phyloP scores from a whole-genome alignment of 1,140 invertebrate species.

The Gryon sp. region DNA sequence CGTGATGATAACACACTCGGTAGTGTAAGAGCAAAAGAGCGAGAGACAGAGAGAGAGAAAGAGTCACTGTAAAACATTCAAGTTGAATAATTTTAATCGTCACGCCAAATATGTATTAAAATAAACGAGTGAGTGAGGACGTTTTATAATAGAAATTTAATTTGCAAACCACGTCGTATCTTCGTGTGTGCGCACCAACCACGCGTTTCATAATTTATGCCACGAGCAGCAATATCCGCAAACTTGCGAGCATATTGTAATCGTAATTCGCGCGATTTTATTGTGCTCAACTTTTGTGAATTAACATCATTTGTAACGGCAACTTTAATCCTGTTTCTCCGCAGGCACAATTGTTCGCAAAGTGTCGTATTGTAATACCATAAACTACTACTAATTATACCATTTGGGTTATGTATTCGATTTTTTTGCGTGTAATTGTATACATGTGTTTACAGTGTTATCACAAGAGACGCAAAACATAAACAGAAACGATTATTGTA shows the following conservation, averaged over 20 bases:
- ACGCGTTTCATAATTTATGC: constrained; percentile 16
- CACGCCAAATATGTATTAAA: constrained; percentile 37
- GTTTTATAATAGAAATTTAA: constrained; percentile 32
- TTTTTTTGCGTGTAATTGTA: no score
- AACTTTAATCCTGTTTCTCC: constrained; percentile 4
- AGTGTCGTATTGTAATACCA: constrained; percentile 3
- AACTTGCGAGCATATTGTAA: constrained; percentile 18
- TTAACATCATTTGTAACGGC: constrained; percentile 17
- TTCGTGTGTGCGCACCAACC: constrained; percentile 1
- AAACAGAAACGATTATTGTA: no score
- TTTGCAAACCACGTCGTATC: constrained; percentile 11
- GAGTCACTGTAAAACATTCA: constrained; percentile 36
- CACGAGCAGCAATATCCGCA: neutral
- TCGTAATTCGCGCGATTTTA: constrained; percentile 20
- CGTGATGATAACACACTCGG: constrained; percentile 25
- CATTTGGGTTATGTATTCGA: neutral
- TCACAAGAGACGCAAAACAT: no score
- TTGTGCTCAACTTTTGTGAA: constrained; percentile 8
- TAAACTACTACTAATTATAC: constrained; percentile 2
- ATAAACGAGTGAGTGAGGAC: constrained; percentile 7
- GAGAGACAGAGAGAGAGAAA: constrained; percentile 9
- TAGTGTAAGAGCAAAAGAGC: neutral
- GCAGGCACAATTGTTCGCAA: constrained; percentile 2
- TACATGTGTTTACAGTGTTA: no score
- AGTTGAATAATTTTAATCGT: constrained; percentile 50